Conservation (phyloP, 2,797 vertebrate species). For the Arrhamphus sclerolepis region DNA sequence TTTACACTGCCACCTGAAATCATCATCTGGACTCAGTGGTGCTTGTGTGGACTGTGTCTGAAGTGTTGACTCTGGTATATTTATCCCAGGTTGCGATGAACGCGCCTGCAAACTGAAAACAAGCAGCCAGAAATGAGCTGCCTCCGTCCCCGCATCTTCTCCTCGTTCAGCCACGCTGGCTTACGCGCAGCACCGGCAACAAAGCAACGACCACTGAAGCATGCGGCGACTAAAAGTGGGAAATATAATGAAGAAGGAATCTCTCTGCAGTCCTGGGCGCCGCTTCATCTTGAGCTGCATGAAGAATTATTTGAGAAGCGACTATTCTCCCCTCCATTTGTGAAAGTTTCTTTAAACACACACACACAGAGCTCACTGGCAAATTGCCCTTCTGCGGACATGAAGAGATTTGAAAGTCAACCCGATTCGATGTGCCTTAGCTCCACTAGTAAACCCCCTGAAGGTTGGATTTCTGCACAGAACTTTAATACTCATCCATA, state of each 20-base stretch:
- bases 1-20: constrained; percentile 56
- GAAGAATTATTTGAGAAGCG: constrained; percentile 55
- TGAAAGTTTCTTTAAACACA: constrained; percentile 69
- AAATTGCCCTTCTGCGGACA: constrained; percentile 72
- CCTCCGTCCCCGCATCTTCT: not conserved
- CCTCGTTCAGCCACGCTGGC: constrained; percentile 21
- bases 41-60: constrained; percentile 20
- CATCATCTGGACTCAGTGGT: constrained; percentile 29
- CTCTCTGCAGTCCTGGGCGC: constrained; percentile 42
- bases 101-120: constrained; percentile 40
- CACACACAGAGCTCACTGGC: constrained; percentile 55
- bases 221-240: constrained; percentile 31
- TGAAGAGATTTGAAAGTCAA: constrained; percentile 73
- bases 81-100: constrained; percentile 37
- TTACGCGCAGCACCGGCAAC: constrained; percentile 30
- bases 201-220: constrained; percentile 29
- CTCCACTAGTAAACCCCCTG: constrained; percentile 72
- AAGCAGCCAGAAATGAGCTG: constrained; percentile 25
- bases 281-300: constrained; percentile 52
- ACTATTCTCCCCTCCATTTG: constrained; percentile 42
- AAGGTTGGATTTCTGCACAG: constrained; percentile 69
- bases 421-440: constrained; percentile 65
- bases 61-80: constrained; percentile 35
- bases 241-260: constrained; percentile 51
- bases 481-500: constrained; percentile 80